Conservation (phyloP, 2,888 invertebrate genomes). For the Phragmatobia fuliginosa region DNA sequence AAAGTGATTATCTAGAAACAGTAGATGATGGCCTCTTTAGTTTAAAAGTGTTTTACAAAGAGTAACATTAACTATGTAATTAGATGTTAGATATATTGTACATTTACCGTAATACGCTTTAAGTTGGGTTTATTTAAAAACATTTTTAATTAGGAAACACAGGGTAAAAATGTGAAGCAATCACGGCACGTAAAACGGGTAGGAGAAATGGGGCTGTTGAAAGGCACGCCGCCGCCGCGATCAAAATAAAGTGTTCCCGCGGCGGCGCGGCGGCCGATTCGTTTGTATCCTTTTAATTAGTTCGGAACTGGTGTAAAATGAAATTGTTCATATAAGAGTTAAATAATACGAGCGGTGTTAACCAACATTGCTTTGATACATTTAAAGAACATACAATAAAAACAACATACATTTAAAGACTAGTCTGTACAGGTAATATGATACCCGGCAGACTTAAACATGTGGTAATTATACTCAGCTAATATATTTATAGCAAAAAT, state of each 20-base stretch:
- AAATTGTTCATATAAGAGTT: not conserved
- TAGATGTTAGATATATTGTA: not conserved
- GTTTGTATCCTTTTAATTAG: slow-evolving; percentile 1
- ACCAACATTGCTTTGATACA: not conserved
- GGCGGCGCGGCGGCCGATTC: not conserved
- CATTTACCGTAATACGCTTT: not conserved
- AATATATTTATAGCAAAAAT: not conserved
- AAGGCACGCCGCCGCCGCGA: not conserved
- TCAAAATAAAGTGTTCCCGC: not conserved
- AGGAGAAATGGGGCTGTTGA: not conserved
- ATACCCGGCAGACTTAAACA: not conserved
- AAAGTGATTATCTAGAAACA: not conserved
- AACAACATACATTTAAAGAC: not conserved
- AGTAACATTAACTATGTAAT: not conserved
- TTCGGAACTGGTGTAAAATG: not conserved
- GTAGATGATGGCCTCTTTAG: not conserved
- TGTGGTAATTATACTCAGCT: not conserved
- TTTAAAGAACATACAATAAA: too few relatives aligned
- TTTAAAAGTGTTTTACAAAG: not conserved
- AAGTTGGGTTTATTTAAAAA: not conserved
- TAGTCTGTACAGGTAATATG: not conserved
- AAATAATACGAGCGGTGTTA: not conserved
- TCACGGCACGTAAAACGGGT: slow-evolving; percentile 1
- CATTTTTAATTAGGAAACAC: slow-evolving; percentile 1
- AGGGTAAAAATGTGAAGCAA: not conserved